Conservation (phyloP, 2,888 invertebrate genomes). For the Ditula angustiorana region DNA sequence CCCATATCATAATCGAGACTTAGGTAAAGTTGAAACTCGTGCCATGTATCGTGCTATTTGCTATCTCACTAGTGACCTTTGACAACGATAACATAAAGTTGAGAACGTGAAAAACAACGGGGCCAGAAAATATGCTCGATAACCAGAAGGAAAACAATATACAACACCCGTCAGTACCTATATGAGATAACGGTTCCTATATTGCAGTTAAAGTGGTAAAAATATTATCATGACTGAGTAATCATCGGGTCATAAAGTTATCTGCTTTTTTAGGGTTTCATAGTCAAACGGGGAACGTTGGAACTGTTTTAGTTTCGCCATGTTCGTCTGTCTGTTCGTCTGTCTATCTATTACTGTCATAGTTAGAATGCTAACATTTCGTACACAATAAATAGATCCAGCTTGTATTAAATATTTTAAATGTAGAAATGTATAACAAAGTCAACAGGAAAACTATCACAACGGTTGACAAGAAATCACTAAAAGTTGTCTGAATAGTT, state of each 20-base stretch:
- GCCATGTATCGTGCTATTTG: constrained; percentile 3
- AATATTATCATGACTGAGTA: constrained; percentile 14
- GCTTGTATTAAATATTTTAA: too few relatives aligned
- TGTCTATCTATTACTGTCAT: too few relatives aligned
- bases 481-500: too few relatives aligned
- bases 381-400: too few relatives aligned
- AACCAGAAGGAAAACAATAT: constrained; percentile 11
- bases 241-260: constrained; percentile 3
- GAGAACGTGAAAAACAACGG: constrained; percentile 20
- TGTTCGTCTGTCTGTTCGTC: too few relatives aligned
- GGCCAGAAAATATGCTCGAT: constrained; percentile 4
- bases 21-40: constrained; percentile 5
- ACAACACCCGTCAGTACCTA: not conserved
- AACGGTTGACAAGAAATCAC: too few relatives aligned
- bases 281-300: too few relatives aligned
- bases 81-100: constrained; percentile 16
- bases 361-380: too few relatives aligned
- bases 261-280: not conserved
- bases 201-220: constrained; percentile 9
- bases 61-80: constrained; percentile 17
- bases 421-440: too few relatives aligned
- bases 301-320: too few relatives aligned
- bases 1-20: not conserved
- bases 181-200: constrained; percentile 8
- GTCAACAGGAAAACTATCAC: too few relatives aligned